Base-by-base conservation (phyloP, 2,888 invertebrate species). In the Notodonta ziczac region DNA sequence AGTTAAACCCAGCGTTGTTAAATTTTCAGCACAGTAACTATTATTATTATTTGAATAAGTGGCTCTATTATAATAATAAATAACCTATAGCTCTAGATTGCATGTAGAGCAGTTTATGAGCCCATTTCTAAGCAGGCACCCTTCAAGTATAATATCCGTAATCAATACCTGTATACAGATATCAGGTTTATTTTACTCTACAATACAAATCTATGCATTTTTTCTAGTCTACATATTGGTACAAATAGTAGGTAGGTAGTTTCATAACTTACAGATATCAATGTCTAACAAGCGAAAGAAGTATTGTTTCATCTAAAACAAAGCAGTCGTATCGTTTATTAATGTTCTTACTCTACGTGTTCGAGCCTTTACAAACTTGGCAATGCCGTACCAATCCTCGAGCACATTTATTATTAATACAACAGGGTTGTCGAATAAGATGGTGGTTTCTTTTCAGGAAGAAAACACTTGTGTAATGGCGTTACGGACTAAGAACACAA, bases 251-350 rank as follows among this genome's bases (percentile, higher is more conserved):
- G 10, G n/a, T 50, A 50, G 16, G 50, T 50, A 7, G 16, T 16
- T 50, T 16, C 50, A 7, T 16, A 50, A 16, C 50, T 14, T 50
- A 16, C 16, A 24, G 2, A 16, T 8, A 16, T 2, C n/a, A 48
- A 12, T n/a, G n/a, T 16, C 48, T 24, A 24, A 51, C 24, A 32
- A 32, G 24, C 12, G 12, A 32, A 32, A 39, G 32, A 32, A 39
- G 32, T 40, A 40, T 55, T 55, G 40, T 53, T 14, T 40, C n/a
- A n/a, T 35, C 56, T 60, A 57, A 64, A 61, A 57, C 55, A 63
- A 55, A 55, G 40, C 39, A 40, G 40, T 14, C 16, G 40, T 55
- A 55, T 48, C 46, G 24, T 46, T 57, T 46, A 35, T 48, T 57
- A 46, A 57, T 32, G 46, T 9, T 14, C 53, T n/a, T 39, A 55